Conservation (phyloP, 2,888 invertebrate genomes). For the Atrina japonica region DNA sequence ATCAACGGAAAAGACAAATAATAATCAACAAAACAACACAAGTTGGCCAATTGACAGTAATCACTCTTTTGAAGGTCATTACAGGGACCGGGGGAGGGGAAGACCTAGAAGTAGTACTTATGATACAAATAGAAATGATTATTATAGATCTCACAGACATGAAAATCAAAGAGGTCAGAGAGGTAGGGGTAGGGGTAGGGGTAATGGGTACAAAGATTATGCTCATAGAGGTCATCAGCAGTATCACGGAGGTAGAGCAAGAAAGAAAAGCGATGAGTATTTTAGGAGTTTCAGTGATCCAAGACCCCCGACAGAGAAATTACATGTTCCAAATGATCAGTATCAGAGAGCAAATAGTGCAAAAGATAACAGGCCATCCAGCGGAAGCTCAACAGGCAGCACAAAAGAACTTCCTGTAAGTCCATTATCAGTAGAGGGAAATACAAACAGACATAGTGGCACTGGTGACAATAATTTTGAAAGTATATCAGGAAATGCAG, state of each 20-base stretch:
- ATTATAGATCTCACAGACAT: constrained; percentile 14
- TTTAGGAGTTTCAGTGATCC: constrained; percentile 44
- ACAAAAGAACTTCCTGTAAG: neutral
- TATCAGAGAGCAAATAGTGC: constrained; percentile 24
- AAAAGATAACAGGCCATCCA: neutral
- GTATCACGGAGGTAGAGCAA: constrained; percentile 6
- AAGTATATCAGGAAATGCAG: no score
- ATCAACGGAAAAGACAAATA: constrained; percentile 3
- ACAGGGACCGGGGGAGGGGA: constrained; percentile 7
- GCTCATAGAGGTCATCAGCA: constrained; percentile 19
- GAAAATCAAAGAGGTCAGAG: no score
- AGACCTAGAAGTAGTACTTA: constrained; percentile 5
- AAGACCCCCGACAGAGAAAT: constrained; percentile 17
- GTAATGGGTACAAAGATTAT: neutral
- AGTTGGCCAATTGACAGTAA: neutral
- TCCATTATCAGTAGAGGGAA: no score
- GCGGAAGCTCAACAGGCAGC: constrained; percentile 3
- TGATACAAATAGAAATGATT: neutral
- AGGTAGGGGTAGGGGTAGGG: constrained; percentile 30
- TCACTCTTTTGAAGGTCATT: neutral
- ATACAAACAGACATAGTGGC: no score
- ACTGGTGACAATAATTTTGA: no score
- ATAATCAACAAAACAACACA: neutral
- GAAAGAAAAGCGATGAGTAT: constrained; percentile 25
- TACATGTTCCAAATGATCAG: neutral